These are phyloP conservation scores for Pseudachorutes palmiensis DNA, from an alignment of 1,140 invertebrate genomes.

Conservation along the genomic window DNA sequence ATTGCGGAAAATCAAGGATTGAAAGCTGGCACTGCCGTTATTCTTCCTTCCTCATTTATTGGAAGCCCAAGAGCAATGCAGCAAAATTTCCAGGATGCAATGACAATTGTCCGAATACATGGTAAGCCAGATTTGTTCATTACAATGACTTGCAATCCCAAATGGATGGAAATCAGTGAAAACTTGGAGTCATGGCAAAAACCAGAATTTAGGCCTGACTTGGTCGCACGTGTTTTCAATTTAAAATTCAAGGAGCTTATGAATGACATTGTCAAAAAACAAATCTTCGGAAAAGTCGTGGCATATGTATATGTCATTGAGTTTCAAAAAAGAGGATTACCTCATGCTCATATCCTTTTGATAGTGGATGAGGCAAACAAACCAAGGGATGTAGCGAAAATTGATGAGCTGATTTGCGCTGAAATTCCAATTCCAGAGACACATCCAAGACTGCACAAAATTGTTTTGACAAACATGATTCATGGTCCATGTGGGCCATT, in stretches of 20 bases:
- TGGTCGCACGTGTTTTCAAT: slow-evolving; percentile 46
- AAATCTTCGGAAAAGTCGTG: slow-evolving; percentile 41
- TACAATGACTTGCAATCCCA: slow-evolving; percentile 46
- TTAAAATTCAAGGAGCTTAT: slow-evolving; percentile 47
- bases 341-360: slow-evolving; percentile 27
- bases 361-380: slow-evolving; percentile 36
- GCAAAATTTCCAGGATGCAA: slow-evolving; percentile 42
- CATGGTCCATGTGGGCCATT: slow-evolving; percentile 39
- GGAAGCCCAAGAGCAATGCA: slow-evolving; percentile 45
- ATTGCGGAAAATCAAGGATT: not conserved
- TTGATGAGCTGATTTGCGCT: slow-evolving; percentile 37
- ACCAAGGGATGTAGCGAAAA: slow-evolving; percentile 20
- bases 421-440: slow-evolving; percentile 36
- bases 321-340: slow-evolving; percentile 29
- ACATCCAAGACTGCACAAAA: slow-evolving; percentile 21
- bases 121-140: slow-evolving; percentile 46
- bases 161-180: slow-evolving; percentile 43
- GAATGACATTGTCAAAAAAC: slow-evolving; percentile 41
- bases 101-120: slow-evolving; percentile 42
- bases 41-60: slow-evolving; percentile 42
- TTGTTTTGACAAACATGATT: slow-evolving; percentile 26
- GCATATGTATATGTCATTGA: slow-evolving; percentile 42
- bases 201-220: slow-evolving; percentile 41
- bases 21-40: slow-evolving; percentile 17
- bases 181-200: slow-evolving; percentile 38